Conservation (phyloP, 2,113 vertebrate genomes). For the Mustelus asterias region DNA sequence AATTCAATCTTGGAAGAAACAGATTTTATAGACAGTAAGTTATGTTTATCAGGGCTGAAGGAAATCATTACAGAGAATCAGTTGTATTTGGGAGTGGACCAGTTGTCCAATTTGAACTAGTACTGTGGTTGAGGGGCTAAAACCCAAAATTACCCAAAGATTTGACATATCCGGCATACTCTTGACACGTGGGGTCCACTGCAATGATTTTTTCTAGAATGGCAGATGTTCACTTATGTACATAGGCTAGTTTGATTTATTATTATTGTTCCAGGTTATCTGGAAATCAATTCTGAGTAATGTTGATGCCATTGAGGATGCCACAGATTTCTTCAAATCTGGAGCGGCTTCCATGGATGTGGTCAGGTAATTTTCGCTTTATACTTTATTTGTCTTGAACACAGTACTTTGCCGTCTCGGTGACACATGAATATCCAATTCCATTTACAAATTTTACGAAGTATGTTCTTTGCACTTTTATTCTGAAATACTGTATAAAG, state of each 20-base stretch:
- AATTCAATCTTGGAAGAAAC: neutral
- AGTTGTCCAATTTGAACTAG: neutral
- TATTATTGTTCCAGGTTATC: slow-evolving; percentile 51
- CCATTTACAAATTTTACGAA: neutral
- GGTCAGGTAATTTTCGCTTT: slow-evolving; percentile 57
- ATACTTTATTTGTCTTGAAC: neutral
- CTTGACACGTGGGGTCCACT: neutral
- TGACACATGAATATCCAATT: neutral
- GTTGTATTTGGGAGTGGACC: neutral
- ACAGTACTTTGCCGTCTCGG: neutral
- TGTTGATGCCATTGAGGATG: slow-evolving; percentile 58
- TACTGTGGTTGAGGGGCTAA: neutral
- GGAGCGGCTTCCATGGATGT: slow-evolving; percentile 77
- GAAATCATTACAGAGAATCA: neutral
- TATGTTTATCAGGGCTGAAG: neutral
- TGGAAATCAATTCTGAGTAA: slow-evolving; percentile 74
- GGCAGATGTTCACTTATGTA: neutral
- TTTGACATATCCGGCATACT: neutral
- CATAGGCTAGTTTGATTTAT: neutral
- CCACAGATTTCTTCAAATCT: slow-evolving; percentile 76
- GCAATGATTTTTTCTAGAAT: neutral
- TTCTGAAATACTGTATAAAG: no score
- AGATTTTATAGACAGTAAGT: neutral
- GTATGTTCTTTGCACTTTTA: neutral
- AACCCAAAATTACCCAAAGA: neutral